These are phyloP conservation scores for Spisula solida DNA, from an alignment of 2,888 invertebrate species.

Conservation along the genomic window DNA sequence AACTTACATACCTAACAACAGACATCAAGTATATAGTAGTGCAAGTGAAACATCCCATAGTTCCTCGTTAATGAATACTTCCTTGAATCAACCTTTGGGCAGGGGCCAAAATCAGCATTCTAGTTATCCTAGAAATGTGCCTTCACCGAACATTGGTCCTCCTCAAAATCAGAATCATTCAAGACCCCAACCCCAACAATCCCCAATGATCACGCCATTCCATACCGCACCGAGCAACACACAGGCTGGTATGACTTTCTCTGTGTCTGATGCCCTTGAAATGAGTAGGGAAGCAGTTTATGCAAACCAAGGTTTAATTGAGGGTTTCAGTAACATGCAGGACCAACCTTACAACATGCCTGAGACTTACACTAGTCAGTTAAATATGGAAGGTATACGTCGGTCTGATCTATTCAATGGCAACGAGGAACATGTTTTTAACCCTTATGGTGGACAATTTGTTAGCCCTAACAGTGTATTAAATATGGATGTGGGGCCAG, in stretches of 20 bases:
- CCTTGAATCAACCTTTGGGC: slow-evolving; percentile 44
- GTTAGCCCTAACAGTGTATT: slow-evolving; percentile 70
- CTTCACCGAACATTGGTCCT: slow-evolving; percentile 59
- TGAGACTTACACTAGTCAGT: slow-evolving; percentile 60
- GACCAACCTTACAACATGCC: slow-evolving; percentile 47
- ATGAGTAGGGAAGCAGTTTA: slow-evolving; percentile 69
- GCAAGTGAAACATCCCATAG: slow-evolving; percentile 43
- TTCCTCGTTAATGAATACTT: slow-evolving; percentile 55
- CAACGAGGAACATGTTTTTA: slow-evolving; percentile 57
- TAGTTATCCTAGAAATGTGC: slow-evolving; percentile 62
- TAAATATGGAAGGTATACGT: slow-evolving; percentile 53
- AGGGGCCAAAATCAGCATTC: slow-evolving; percentile 52
- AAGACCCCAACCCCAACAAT: slow-evolving; percentile 53
- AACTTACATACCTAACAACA: slow-evolving; percentile 39
- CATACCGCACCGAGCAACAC: slow-evolving; percentile 56
- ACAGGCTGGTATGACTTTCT: slow-evolving; percentile 57
- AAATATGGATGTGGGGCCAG: slow-evolving; percentile 58
- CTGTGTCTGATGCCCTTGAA: slow-evolving; percentile 69
- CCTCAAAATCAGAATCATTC: slow-evolving; percentile 39
- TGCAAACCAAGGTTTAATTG: slow-evolving; percentile 61
- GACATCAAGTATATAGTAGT: slow-evolving; percentile 58
- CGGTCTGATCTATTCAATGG: slow-evolving; percentile 57
- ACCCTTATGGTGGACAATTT: slow-evolving; percentile 67
- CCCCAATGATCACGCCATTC: slow-evolving; percentile 55
- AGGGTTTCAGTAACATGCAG: slow-evolving; percentile 49